Evolutionary conservation across 2,797 vertebrate species (phyloP).

Genomic region (Molossus molossus): DNA sequence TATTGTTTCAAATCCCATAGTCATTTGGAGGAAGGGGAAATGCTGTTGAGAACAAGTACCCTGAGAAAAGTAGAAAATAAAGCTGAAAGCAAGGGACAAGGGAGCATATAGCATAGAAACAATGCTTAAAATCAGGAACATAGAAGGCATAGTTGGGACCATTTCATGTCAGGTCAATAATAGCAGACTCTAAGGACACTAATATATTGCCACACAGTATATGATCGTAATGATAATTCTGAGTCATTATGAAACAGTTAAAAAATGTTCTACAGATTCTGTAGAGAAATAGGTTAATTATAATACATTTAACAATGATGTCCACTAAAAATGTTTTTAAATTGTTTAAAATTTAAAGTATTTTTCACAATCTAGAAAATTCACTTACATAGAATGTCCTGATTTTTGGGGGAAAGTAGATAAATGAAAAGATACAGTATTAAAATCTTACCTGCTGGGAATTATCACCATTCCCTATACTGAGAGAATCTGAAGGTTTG

Average conservation of each 20-base stretch:
- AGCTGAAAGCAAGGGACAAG: neutral
- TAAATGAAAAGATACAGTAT: slow-evolving; percentile 21
- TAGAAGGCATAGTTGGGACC: neutral
- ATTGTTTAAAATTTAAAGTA: slow-evolving; percentile 61
- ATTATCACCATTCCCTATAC: slow-evolving; percentile 97
- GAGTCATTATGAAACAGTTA: slow-evolving; percentile 59
- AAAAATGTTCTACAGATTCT: slow-evolving; percentile 2
- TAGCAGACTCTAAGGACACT: neutral
- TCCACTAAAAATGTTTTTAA: slow-evolving; percentile 50
- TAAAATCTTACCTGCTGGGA: slow-evolving; percentile 94
- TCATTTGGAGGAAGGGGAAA: neutral
- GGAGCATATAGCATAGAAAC: neutral
- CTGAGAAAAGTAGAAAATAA: neutral
- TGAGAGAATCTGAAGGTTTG: slow-evolving; percentile 96
- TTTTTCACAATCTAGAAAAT: slow-evolving; percentile 59
- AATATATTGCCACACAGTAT: neutral
- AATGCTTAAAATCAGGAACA: slow-evolving; percentile 44
- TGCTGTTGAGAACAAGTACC: neutral
- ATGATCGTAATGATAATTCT: slow-evolving; percentile 45
- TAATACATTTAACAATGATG: slow-evolving; percentile 50
- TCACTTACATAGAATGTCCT: slow-evolving; percentile 43
- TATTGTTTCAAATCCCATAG: slow-evolving; percentile 33
- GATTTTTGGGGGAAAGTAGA: neutral
- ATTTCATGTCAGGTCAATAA: neutral
- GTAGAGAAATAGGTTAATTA: neutral